These are phyloP conservation scores for Merodon equestris DNA, from an alignment of 2,888 invertebrate species.

Conservation along the genomic window DNA sequence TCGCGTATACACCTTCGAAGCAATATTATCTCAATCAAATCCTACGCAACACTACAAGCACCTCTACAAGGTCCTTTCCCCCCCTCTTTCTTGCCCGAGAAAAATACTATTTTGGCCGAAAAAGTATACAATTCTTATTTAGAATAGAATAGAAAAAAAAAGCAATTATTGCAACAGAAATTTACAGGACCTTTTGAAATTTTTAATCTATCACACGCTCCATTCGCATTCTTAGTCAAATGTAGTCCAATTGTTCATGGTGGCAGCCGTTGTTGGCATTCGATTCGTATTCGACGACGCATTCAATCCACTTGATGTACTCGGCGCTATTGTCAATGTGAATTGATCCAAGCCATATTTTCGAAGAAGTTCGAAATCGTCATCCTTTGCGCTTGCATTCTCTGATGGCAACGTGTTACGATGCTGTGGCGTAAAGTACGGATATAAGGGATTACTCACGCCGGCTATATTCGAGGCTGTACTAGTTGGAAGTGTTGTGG, in stretches of 20 bases:
- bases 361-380: constrained; percentile 77
- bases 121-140: constrained; percentile 30
- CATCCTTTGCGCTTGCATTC: constrained; percentile 72
- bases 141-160: constrained; percentile 31
- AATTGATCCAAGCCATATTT: constrained; percentile 79
- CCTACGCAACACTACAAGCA: too few relatives aligned
- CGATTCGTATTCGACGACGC: constrained; percentile 42
- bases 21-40: too few relatives aligned
- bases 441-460: constrained; percentile 80
- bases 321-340: constrained; percentile 72
- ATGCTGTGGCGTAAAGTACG: constrained; percentile 79
- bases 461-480: constrained; percentile 70
- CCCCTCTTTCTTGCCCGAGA: too few relatives aligned
- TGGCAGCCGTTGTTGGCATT: constrained; percentile 68
- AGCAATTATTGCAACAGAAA: constrained; percentile 46
- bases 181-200: constrained; percentile 54
- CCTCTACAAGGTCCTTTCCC: too few relatives aligned
- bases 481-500: constrained; percentile 75
- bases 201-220: constrained; percentile 35
- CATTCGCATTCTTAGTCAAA: constrained; percentile 73
- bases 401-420: constrained; percentile 70
- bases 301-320: constrained; percentile 55
- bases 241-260: constrained; percentile 78
- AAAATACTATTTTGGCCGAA: constrained; percentile 34
- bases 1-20: too few relatives aligned